phyloP scores from a whole-genome alignment of 2,797 vertebrate genomes.

The Pangasius krempfi region DNA sequence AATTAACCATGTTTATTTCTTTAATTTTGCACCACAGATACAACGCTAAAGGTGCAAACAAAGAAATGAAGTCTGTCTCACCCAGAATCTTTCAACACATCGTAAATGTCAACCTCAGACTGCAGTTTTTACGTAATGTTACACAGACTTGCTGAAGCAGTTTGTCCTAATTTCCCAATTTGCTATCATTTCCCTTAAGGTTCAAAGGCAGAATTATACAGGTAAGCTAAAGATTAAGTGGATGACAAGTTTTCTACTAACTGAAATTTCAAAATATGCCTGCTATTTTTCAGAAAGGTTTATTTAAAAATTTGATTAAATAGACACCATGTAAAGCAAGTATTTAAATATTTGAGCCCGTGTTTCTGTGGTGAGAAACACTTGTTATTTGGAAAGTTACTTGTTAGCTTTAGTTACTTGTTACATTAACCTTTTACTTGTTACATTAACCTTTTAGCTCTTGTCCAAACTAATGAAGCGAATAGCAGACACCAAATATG shows the following conservation, averaged over 20 bases:
- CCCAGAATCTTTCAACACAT: neutral
- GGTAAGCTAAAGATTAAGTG: neutral
- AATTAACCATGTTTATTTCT: neutral
- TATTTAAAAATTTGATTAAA: neutral
- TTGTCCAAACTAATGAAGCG: neutral
- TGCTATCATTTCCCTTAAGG: neutral
- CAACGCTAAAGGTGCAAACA: neutral
- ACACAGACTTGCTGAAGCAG: neutral
- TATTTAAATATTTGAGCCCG: neutral
- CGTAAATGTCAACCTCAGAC: neutral
- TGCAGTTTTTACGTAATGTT: neutral
- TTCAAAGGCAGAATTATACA: neutral
- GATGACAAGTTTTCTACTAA: neutral
- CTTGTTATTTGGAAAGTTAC: neutral
- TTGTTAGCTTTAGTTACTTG: neutral
- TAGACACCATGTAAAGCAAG: neutral
- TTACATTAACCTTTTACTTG: no score
- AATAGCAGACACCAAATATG: neutral
- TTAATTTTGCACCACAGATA: neutral
- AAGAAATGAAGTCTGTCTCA: neutral
- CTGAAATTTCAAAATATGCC: neutral
- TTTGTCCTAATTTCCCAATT: neutral
- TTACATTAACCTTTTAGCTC: neutral
- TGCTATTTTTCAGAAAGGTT: neutral
- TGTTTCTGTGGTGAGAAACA: neutral